Conservation (phyloP, 2,888 invertebrate species). For the Perizoma flavofasciatum region DNA sequence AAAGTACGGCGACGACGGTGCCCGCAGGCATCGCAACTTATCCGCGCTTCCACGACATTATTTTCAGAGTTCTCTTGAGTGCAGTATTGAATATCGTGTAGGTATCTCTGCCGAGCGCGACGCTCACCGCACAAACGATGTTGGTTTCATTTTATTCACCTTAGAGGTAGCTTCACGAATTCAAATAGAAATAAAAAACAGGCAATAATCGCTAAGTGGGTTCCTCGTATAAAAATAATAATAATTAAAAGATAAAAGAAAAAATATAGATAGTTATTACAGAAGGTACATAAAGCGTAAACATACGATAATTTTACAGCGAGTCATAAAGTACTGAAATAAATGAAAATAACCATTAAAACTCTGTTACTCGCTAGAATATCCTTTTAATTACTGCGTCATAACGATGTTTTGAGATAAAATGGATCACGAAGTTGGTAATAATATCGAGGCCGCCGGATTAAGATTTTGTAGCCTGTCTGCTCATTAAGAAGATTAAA, state of each 20-base stretch:
- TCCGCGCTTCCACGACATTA: conserved; percentile 27
- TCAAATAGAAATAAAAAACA: conserved; percentile 2
- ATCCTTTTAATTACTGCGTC: conserved; percentile 37
- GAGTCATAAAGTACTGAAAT: conserved; percentile 8
- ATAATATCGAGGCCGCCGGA: conserved; percentile 36
- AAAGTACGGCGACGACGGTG: conserved; percentile 31
- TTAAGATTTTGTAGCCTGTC: conserved; percentile 32
- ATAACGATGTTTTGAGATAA: conserved; percentile 33
- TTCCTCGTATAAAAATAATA: too few species aligned
- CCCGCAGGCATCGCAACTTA: conserved; percentile 36
- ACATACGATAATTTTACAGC: conserved; percentile 3
- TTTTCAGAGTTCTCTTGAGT: conserved; percentile 32
- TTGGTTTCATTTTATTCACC: conserved; percentile 18
- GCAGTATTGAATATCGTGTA: conserved; percentile 32
- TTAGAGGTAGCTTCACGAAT: conserved; percentile 15
- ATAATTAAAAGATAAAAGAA: too few species aligned
- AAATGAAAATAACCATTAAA: conserved; percentile 28
- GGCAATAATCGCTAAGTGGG: too few species aligned
- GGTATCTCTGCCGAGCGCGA: conserved; percentile 13
- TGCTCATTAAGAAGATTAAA: conserved; percentile 25
- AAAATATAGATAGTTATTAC: too few species aligned
- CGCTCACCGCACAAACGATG: conserved; percentile 12
- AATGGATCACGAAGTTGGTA: conserved; percentile 33
- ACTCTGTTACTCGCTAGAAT: conserved; percentile 43
- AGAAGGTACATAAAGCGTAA: background rate